Percentiles rank a stretch among this genome's conserved stretches.
Evolutionary conservation across 2,797 vertebrate species (phyloP).

Genomic region (Pseudochromis fuscus): DNA sequence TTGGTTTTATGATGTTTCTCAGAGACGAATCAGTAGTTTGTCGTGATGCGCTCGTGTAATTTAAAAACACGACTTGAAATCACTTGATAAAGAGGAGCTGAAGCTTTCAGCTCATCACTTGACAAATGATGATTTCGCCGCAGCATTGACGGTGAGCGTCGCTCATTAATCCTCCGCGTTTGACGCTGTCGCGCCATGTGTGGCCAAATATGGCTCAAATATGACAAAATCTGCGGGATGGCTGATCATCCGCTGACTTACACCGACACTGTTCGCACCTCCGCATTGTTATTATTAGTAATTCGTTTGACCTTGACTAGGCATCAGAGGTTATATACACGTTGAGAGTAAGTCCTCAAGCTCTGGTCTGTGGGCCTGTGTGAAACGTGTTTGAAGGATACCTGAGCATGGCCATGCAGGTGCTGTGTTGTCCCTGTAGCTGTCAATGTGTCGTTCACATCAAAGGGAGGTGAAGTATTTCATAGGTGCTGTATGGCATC

Average conservation of each 20-base stretch:
- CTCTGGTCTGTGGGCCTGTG: conserved; percentile 32
- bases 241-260: conserved; percentile 1
- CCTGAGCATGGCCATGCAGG: conserved; percentile 36
- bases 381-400: conserved; percentile 15
- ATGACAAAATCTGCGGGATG: neutral
- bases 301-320: conserved; percentile 77
- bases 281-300: neutral
- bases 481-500: neutral
- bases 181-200: conserved; percentile 36
- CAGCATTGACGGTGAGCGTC: conserved; percentile 40
- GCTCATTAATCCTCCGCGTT: conserved; percentile 32
- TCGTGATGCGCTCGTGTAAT: neutral
- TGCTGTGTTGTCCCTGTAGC: conserved; percentile 49
- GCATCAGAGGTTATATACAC: conserved; percentile 62
- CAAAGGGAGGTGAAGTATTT: conserved; percentile 1
- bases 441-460: neutral
- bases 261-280: neutral
- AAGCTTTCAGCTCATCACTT: conserved; percentile 45
- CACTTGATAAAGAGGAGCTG: conserved; percentile 1
- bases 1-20: neutral
- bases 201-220: conserved; percentile 16
- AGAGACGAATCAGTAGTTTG: neutral
- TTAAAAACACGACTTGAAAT: neutral
- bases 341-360: conserved; percentile 8
- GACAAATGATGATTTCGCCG: conserved; percentile 42